Evolutionary conservation across 2,797 vertebrate species (phyloP).

Genomic region (Tolypeutes matacus): DNA sequence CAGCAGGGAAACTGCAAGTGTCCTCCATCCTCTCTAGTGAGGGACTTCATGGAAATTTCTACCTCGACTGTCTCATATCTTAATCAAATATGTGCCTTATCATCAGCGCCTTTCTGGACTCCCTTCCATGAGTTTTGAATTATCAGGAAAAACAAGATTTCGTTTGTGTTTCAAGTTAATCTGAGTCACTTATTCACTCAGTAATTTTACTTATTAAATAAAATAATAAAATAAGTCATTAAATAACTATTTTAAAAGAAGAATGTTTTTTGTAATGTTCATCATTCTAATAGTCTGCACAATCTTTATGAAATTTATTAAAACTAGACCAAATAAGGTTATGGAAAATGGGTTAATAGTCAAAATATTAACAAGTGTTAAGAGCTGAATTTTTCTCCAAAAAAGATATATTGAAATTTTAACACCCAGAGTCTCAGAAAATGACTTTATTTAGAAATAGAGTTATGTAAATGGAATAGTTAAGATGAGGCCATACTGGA

Average conservation of each 20-base stretch:
- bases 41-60: neutral
- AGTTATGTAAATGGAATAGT: too few species aligned
- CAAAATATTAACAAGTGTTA: neutral
- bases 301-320: neutral
- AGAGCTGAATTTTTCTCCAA: too few species aligned
- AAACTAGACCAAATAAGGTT: neutral
- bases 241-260: neutral
- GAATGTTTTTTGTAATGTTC: neutral
- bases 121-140: neutral
- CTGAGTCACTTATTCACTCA: neutral
- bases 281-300: neutral
- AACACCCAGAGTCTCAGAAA: too few species aligned
- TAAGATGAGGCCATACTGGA: too few species aligned
- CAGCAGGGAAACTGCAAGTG: neutral
- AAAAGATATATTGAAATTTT: too few species aligned
- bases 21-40: neutral
- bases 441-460: too few species aligned
- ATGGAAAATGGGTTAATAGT: neutral
- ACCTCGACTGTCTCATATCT: neutral
- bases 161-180: neutral
- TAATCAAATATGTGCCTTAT: neutral
- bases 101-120: accelerated
- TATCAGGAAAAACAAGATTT: neutral
- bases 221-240: too few species aligned
- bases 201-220: slow-evolving; percentile 16